Conservation (phyloP, 2,113 vertebrate genomes). For the Recurvirostra avosetta region DNA sequence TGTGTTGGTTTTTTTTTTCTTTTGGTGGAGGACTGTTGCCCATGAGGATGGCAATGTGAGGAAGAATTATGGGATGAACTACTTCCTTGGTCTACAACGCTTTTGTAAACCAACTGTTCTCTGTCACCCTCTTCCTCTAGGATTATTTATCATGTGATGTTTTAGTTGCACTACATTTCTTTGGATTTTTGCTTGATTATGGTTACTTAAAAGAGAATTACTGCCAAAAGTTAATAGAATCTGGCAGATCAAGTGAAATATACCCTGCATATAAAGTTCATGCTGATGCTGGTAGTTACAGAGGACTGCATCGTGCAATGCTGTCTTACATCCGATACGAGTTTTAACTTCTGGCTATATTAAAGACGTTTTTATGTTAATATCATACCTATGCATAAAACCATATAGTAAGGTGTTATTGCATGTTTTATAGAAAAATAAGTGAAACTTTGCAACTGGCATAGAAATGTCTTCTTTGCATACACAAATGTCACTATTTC, state of each 20-base stretch:
- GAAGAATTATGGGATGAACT: neutral
- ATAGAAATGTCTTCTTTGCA: neutral
- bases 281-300: neutral
- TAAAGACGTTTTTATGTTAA: neutral
- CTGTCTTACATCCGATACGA: neutral
- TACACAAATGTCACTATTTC: neutral
- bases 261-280: neutral
- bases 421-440: neutral
- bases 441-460: neutral
- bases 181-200: neutral
- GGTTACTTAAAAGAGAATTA: neutral
- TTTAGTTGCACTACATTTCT: neutral
- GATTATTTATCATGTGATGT: neutral
- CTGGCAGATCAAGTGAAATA: fast-evolving
- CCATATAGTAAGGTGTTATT: neutral
- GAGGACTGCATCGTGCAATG: fast-evolving
- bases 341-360: neutral
- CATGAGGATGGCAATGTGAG: neutral
- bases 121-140: neutral
- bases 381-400: neutral
- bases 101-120: neutral
- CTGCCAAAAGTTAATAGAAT: neutral
- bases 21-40: neutral
- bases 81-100: neutral
- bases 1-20: neutral